Evolutionary conservation across 2,797 vertebrate genomes (phyloP).

Genomic region (Botia almorhae): DNA sequence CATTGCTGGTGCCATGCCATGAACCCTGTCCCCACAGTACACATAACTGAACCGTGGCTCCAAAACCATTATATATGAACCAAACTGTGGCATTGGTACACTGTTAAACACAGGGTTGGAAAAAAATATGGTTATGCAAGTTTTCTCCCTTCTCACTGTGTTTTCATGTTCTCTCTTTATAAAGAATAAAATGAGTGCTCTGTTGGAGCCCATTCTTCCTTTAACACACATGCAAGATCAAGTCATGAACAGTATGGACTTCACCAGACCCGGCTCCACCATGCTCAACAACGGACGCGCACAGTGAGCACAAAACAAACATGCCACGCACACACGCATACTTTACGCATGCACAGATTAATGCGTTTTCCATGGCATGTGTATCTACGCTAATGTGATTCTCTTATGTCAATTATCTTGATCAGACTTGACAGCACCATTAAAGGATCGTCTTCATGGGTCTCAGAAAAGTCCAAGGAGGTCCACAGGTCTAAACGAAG

Average conservation of each 20-base stretch:
- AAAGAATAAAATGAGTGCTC: constrained; percentile 82
- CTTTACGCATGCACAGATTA: neutral
- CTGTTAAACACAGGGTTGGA: too few relatives aligned
- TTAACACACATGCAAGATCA: constrained; percentile 87
- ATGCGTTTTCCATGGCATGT: neutral
- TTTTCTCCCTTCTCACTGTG: neutral
- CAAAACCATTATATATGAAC: too few relatives aligned
- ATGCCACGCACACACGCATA: neutral
- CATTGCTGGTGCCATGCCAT: too few relatives aligned
- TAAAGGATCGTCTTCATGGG: constrained; percentile 84
- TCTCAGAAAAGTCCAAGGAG: constrained; percentile 82
- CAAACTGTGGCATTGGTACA: too few relatives aligned
- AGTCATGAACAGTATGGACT: constrained; percentile 77
- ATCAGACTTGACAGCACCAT: constrained; percentile 71
- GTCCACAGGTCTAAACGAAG: constrained; percentile 74
- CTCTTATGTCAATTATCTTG: constrained; percentile 65
- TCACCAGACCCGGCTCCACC: constrained; percentile 77
- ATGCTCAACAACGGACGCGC: constrained; percentile 90
- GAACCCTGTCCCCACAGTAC: too few relatives aligned
- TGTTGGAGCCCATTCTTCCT: constrained; percentile 81
- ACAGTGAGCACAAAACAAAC: constrained; percentile 78
- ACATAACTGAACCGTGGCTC: too few relatives aligned
- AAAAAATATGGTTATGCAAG: neutral
- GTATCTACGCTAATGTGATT: neutral
- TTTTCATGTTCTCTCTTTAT: constrained; percentile 60